These are phyloP conservation scores for Sceliomorpha sp. DNA, from an alignment of 2,888 invertebrate genomes.

Conservation along the genomic window DNA sequence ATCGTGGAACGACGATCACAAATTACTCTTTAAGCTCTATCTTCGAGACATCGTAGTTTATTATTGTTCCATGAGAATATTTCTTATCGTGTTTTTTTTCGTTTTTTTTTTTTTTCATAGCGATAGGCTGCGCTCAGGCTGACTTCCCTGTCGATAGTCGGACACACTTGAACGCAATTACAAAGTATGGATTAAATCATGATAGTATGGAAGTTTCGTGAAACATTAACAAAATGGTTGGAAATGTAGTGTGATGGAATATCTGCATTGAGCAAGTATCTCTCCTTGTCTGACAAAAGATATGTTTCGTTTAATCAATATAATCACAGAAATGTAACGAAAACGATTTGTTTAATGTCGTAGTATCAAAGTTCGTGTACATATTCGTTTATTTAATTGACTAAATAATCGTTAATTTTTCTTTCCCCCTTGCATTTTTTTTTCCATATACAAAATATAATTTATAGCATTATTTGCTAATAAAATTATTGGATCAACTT, in stretches of 20 bases:
- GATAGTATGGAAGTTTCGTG: constrained; percentile 60
- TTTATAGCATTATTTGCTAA: too few species aligned
- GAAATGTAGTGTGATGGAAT: background rate
- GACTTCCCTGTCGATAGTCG: constrained; percentile 14
- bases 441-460: too few species aligned
- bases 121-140: constrained; percentile 4
- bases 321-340: constrained; percentile 2
- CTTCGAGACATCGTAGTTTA: background rate
- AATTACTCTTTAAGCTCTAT: too few species aligned
- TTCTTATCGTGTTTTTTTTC: background rate
- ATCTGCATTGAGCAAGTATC: background rate
- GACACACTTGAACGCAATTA: constrained; percentile 54
- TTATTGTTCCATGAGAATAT: constrained; percentile 3
- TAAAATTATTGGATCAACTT: too few species aligned
- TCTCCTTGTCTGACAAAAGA: too few species aligned
- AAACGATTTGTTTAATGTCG: too few species aligned
- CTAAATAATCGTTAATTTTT: too few species aligned
- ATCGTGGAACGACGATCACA: constrained; percentile 58
- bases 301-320: too few species aligned
- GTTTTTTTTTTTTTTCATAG: too few species aligned
- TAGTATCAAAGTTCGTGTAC: too few species aligned
- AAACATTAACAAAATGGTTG: constrained; percentile 15
- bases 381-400: too few species aligned
- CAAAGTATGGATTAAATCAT: constrained; percentile 38
- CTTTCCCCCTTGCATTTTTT: too few species aligned